Evolutionary conservation across 2,888 invertebrate species (phyloP).

Genomic region (Parthenolecanium corni): DNA sequence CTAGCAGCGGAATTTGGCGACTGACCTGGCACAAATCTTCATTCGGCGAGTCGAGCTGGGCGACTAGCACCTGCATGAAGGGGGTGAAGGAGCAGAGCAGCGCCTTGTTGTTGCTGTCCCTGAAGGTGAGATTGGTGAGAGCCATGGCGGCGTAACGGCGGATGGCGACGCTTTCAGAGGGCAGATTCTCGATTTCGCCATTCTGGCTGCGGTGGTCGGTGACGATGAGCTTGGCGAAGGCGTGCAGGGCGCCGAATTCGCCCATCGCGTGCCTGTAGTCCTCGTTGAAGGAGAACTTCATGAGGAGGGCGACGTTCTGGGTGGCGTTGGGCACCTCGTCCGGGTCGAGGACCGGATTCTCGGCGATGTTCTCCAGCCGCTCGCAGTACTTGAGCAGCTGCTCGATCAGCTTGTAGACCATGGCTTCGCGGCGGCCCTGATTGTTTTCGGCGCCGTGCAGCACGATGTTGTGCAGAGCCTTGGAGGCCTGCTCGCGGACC

Average conservation of each 20-base stretch:
- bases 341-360: background rate
- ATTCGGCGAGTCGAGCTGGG: constrained; percentile 75
- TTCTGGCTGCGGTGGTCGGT: constrained; percentile 73
- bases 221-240: constrained; percentile 34
- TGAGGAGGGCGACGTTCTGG: constrained; percentile 72
- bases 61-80: constrained; percentile 81
- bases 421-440: constrained; percentile 73
- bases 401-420: constrained; percentile 79
- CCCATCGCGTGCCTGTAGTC: constrained; percentile 96
- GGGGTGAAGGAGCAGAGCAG: constrained; percentile 82
- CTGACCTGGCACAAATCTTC: constrained; percentile 88
- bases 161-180: constrained; percentile 54
- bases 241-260: constrained; percentile 49
- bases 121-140: constrained; percentile 92
- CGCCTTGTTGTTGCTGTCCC: constrained; percentile 92
- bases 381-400: constrained; percentile 82
- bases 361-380: constrained; percentile 1
- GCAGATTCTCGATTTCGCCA: constrained; percentile 49
- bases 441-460: constrained; percentile 87
- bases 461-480: constrained; percentile 86
- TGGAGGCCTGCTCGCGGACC: constrained; percentile 70
- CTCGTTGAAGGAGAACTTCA: constrained; percentile 96
- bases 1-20: too few species aligned
- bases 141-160: constrained; percentile 90
- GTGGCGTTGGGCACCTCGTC: constrained; percentile 16